These are phyloP conservation scores for Panagrolaimus sp. DNA, from an alignment of 1,140 invertebrate genomes.

Conservation along the genomic window DNA sequence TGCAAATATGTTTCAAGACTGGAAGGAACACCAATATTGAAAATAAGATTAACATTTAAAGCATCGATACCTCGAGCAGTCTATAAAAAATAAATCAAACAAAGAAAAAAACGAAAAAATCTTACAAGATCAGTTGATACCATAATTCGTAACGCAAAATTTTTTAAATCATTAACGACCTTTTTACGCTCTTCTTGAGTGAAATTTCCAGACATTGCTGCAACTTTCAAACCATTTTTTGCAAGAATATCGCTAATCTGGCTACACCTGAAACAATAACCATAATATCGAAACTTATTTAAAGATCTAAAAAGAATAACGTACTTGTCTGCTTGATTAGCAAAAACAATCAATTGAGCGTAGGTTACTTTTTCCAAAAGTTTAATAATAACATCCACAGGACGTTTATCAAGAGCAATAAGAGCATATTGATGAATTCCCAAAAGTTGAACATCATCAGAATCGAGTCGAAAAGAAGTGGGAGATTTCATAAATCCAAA, in stretches of 20 bases:
- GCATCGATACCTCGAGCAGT: constrained; percentile 78
- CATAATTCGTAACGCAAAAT: constrained; percentile 75
- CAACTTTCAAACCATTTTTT: constrained; percentile 69
- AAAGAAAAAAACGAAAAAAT: background rate
- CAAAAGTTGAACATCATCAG: constrained; percentile 63
- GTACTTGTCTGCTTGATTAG: background rate
- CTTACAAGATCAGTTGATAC: constrained; percentile 73
- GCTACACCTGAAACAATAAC: background rate
- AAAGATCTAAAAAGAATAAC: background rate
- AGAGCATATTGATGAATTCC: constrained; percentile 65
- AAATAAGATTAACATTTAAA: constrained; percentile 80
- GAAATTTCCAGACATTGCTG: constrained; percentile 73
- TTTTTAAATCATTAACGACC: constrained; percentile 71
- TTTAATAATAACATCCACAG: constrained; percentile 48
- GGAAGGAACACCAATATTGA: constrained; percentile 81
- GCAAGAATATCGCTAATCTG: constrained; percentile 63
- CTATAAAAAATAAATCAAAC: constrained; percentile 59
- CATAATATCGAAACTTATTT: background rate
- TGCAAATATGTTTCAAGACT: constrained; percentile 85
- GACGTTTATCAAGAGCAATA: constrained; percentile 59
- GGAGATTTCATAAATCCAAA: constrained; percentile 74
- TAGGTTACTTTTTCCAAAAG: background rate
- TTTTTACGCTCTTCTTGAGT: constrained; percentile 72
- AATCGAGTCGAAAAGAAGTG: constrained; percentile 67
- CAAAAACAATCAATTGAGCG: background rate